These are phyloP conservation scores for Otus scops DNA, from an alignment of 2,797 vertebrate genomes.

Conservation along the genomic window DNA sequence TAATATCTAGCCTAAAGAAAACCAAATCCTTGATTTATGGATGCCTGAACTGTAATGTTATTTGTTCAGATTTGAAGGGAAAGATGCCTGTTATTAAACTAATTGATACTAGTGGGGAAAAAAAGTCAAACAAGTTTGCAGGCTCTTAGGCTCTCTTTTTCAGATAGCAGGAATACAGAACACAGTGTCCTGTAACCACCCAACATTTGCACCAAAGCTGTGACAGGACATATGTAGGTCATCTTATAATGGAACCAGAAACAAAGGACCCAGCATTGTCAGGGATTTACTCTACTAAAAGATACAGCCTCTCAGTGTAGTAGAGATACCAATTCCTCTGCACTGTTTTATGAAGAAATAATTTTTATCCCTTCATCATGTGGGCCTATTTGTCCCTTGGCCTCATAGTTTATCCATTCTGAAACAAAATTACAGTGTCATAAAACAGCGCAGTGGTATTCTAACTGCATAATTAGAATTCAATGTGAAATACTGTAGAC, in stretches of 20 bases:
- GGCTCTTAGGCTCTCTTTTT: not conserved
- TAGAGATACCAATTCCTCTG: not conserved
- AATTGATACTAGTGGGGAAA: not conserved
- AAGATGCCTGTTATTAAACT: not conserved
- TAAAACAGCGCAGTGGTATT: not conserved
- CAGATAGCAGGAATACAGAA: not conserved
- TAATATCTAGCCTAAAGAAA: not conserved
- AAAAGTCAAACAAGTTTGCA: not conserved
- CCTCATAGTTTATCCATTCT: not conserved
- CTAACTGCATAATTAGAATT: slow-evolving; percentile 7
- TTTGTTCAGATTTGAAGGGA: not conserved
- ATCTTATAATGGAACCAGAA: not conserved
- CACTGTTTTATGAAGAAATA: not conserved
- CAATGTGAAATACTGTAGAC: not conserved
- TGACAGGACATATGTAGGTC: not conserved
- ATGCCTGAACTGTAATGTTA: not conserved
- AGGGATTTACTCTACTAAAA: not conserved
- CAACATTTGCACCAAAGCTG: not conserved
- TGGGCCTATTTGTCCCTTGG: not conserved
- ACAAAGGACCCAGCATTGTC: not conserved
- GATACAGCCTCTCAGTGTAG: not conserved
- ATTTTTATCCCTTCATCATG: not conserved
- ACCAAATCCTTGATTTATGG: not conserved
- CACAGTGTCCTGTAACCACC: not conserved
- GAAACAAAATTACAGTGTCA: not conserved